Conservation (phyloP, 2,113 vertebrate species). For the human (Homo sapiens) region DNA sequence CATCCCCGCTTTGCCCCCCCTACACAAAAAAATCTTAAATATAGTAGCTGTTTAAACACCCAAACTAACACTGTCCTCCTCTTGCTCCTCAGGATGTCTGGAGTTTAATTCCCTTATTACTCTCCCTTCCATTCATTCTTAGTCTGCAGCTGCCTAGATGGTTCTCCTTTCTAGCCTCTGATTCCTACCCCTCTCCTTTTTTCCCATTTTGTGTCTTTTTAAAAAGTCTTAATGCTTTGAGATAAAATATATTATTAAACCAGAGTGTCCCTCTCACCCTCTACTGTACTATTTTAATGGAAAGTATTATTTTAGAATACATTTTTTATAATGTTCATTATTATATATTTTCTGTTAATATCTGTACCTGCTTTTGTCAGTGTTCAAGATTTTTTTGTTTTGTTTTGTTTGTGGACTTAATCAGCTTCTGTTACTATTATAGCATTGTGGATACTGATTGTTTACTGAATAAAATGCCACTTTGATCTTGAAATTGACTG, state of each 20-base stretch:
- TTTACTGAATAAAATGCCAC: neutral
- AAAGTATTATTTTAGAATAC: neutral
- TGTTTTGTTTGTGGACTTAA: neutral
- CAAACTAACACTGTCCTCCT: accelerated
- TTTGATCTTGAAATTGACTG: slow-evolving; percentile 25
- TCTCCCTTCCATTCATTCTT: neutral
- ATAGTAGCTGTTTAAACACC: neutral
- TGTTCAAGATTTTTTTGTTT: neutral
- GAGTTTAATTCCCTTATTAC: neutral
- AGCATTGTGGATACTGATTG: neutral
- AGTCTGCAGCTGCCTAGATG: neutral
- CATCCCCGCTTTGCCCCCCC: too few species aligned
- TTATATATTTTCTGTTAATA: neutral
- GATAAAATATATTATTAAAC: neutral
- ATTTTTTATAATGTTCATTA: neutral
- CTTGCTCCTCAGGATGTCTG: neutral
- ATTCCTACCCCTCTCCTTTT: neutral
- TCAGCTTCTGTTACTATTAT: neutral
- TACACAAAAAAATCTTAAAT: neutral
- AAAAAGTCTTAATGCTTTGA: neutral
- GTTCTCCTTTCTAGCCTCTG: neutral
- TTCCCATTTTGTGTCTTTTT: neutral
- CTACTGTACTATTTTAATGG: neutral
- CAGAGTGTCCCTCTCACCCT: neutral
- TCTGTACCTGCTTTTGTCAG: neutral